Base-by-base conservation (phyloP, 2,797 vertebrate species). In the Tarsius wallacei region DNA sequence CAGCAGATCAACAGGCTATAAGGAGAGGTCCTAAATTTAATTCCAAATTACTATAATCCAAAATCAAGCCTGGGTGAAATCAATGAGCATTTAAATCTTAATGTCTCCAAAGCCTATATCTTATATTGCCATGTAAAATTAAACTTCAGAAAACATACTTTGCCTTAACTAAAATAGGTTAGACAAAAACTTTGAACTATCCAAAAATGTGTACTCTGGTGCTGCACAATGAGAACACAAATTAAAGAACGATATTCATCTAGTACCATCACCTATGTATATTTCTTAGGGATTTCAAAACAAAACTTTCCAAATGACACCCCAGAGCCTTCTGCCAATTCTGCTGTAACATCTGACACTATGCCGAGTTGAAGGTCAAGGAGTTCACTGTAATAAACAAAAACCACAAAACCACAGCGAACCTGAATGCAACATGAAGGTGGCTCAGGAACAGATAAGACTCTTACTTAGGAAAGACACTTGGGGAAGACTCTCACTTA, bases 391-490 rank as follows among this genome's bases (percentile, higher is more conserved):
- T 22, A 49, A 87, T 93, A 42, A 42, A 42, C 42, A 42, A 42
- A 42, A 42, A 42, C 42, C 42, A 42, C 42, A 42, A 42, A 42
- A 42, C 42, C 42, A 42, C 42, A 33, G 26, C 28, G 94, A 95
- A 93, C 53, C 42, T 78, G 84, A 94, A 93, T 88, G 81, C 31
- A 61, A n/a, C 13, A 51, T 33, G n/a, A 70, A 64, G 74, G 70
- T 92, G 22, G 49, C 93, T 87, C 94, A 89, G 95, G 61, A 64
- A 73, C 68, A 92, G 83, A 70, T 47, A 94, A 82, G 42, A 55
- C 59, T 90, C 78, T 8, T 42, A 15, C 73, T 97, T 77, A 66
- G 47, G 87, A 87, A 42, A 42, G 42, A 42, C 42, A 42, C 42
- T 42, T 42, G 42, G 42, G 42, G 42, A 5, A 42, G 42, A 5